phyloP scores from a whole-genome alignment of 2,888 invertebrate genomes.

The Chrysodeixis includens region DNA sequence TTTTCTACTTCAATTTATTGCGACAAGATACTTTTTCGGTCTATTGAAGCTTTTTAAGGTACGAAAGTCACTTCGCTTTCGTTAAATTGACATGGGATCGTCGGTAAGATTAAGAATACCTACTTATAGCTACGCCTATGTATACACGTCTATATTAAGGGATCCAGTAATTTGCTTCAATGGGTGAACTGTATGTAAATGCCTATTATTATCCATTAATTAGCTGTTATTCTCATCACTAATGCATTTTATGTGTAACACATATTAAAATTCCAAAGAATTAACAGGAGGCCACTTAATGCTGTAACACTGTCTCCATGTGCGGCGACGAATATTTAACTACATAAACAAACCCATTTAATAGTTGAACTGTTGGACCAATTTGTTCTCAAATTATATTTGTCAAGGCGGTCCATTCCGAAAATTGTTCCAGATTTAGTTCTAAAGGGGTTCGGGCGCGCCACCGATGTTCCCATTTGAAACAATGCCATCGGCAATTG shows the following conservation, averaged over 20 bases:
- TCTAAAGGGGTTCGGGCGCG: slow-evolving; percentile 76
- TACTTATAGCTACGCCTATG: too few relatives aligned
- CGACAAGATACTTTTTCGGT: background rate
- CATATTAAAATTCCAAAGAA: slow-evolving; percentile 45
- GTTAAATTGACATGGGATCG: too few relatives aligned
- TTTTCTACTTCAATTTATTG: background rate
- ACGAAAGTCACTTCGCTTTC: background rate
- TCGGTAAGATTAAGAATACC: too few relatives aligned
- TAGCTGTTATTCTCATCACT: slow-evolving; percentile 3
- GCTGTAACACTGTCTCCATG: slow-evolving; percentile 36
- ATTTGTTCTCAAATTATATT: slow-evolving; percentile 86
- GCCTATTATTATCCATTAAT: background rate
- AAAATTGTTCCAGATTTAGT: slow-evolving; percentile 87
- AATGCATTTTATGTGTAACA: slow-evolving; percentile 44
- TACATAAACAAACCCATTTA: slow-evolving; percentile 75
- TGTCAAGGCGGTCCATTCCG: slow-evolving; percentile 83
- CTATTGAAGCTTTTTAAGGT: background rate
- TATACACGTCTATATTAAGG: too few relatives aligned
- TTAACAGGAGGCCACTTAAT: slow-evolving; percentile 43
- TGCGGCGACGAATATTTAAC: slow-evolving; percentile 53
- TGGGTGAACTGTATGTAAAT: background rate
- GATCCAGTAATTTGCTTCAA: too few relatives aligned
- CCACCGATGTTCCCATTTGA: slow-evolving; percentile 71
- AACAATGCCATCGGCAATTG: slow-evolving; percentile 68
- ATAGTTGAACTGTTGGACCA: slow-evolving; percentile 77